Evolutionary conservation across 2,888 invertebrate species (phyloP).

Genomic region (Unio pictorum): DNA sequence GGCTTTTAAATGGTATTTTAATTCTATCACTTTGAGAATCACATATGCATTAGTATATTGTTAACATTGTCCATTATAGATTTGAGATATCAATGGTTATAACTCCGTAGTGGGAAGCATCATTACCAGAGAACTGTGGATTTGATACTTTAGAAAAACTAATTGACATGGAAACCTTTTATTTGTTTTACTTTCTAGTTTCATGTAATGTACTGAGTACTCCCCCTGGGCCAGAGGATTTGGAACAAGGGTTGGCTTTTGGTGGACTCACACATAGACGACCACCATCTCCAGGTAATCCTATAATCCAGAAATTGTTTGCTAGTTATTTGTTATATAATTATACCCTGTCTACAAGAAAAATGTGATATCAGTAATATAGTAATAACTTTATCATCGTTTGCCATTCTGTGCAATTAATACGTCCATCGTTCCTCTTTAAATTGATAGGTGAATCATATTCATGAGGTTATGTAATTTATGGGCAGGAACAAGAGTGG

Average conservation of each 20-base stretch:
- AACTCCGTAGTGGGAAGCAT: no score
- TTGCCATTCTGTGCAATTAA: not conserved
- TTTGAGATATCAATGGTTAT: no score
- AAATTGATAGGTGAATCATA: not conserved
- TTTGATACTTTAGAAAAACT: no score
- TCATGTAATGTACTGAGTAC: constrained; percentile 50
- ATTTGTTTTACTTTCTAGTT: constrained; percentile 26
- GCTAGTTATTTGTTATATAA: no score
- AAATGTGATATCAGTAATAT: not conserved
- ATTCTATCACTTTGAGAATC: no score
- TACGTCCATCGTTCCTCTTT: not conserved
- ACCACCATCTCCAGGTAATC: constrained; percentile 62
- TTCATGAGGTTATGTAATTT: not conserved
- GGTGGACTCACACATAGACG: constrained; percentile 62
- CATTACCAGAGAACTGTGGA: no score
- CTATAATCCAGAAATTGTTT: constrained; percentile 11
- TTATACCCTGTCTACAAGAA: no score
- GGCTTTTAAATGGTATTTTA: no score
- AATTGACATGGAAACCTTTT: no score
- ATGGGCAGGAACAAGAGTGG: not conserved
- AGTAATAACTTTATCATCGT: not conserved
- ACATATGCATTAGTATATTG: no score
- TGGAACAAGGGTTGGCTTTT: constrained; percentile 27
- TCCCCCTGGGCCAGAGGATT: no score
- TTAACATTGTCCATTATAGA: no score